Evolutionary conservation across 2,797 vertebrate genomes (phyloP).

Genomic region (Sus cebifrons): DNA sequence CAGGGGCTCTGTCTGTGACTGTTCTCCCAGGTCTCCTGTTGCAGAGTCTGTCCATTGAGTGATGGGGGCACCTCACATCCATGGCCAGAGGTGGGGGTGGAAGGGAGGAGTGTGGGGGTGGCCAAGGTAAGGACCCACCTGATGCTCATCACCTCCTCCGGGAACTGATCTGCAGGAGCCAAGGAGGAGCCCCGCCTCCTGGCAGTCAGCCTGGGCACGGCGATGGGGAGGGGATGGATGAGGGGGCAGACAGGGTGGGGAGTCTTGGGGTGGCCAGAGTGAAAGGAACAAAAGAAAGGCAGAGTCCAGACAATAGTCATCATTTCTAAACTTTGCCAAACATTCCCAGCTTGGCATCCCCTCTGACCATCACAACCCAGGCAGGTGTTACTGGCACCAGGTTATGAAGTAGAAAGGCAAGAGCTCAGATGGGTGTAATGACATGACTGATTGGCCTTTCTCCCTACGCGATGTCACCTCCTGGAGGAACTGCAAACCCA

Average conservation of each 20-base stretch:
- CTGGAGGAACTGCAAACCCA: background rate
- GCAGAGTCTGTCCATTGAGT: background rate
- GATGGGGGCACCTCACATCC: background rate
- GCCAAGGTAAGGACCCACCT: background rate
- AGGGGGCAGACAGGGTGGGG: background rate
- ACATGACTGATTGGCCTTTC: background rate
- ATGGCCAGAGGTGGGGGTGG: background rate
- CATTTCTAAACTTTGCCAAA: background rate
- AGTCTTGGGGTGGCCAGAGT: background rate
- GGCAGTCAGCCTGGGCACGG: background rate
- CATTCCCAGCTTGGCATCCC: background rate
- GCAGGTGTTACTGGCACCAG: too few relatives aligned
- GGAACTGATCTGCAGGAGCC: background rate
- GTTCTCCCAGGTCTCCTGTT: background rate
- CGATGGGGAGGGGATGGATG: rapidly evolving
- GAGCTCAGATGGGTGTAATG: background rate
- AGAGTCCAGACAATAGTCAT: background rate
- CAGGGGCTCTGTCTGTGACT: background rate
- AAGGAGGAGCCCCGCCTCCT: background rate
- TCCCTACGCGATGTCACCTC: background rate
- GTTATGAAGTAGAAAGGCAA: background rate
- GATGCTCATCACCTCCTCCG: background rate
- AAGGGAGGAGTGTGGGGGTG: background rate
- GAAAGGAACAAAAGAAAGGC: background rate
- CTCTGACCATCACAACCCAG: background rate